Conservation (phyloP, 1,140 invertebrate species). For the Melipona quadrifasciata region DNA sequence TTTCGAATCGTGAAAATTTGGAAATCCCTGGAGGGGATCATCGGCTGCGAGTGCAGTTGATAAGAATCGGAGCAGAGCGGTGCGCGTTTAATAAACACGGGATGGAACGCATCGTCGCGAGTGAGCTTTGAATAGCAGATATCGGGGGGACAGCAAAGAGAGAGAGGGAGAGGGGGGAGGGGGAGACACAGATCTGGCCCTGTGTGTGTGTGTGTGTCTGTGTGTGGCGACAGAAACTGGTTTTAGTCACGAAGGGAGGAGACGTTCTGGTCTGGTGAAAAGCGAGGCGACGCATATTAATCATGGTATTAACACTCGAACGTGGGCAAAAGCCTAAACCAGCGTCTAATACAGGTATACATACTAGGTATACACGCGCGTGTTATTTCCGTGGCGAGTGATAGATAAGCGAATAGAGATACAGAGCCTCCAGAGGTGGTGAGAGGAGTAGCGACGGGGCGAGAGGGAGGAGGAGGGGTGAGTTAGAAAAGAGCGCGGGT, state of each 20-base stretch:
- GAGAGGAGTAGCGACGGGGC: too few relatives aligned
- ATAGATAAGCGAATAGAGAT: background rate
- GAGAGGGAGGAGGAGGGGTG: background rate
- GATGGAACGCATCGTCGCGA: slow-evolving; percentile 56
- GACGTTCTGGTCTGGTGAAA: slow-evolving; percentile 16
- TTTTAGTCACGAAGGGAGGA: background rate
- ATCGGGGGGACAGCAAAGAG: too few relatives aligned
- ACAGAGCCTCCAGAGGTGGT: background rate
- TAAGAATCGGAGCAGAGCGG: slow-evolving; percentile 44
- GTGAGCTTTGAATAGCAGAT: slow-evolving; percentile 12
- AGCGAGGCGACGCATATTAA: slow-evolving; percentile 62
- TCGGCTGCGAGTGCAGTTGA: slow-evolving; percentile 28
- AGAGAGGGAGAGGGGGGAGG: too few relatives aligned
- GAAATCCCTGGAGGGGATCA: background rate
- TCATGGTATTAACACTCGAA: slow-evolving; percentile 58
- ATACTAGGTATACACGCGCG: background rate
- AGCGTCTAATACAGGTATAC: background rate
- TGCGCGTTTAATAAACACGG: slow-evolving; percentile 61
- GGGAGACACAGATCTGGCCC: background rate
- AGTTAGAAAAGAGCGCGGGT: background rate
- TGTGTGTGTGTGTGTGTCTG: background rate
- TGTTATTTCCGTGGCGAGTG: slow-evolving; percentile 13
- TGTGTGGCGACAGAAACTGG: background rate
- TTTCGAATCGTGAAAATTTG: too few relatives aligned
- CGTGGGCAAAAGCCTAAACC: slow-evolving; percentile 35